Base-by-base conservation (phyloP, 2,888 invertebrate genomes). In the Microctonus aethiopoides region DNA sequence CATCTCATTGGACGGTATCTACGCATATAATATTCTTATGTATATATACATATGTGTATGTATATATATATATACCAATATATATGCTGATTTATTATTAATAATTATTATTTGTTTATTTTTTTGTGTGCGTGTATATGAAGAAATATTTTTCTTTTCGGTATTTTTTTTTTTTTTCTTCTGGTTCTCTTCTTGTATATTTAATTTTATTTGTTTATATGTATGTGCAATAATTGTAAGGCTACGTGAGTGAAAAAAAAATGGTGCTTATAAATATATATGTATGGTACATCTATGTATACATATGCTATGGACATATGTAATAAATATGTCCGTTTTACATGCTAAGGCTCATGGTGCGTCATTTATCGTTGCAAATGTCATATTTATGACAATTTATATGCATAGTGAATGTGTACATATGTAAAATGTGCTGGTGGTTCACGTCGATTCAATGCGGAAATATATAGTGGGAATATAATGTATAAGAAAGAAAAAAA, bases 321-420 rank as follows among this genome's bases (percentile, higher is more conserved):
- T 56, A 68, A 61, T 62, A 51, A 57, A 56, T 61, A 70, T 67
- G 72, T 71, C 66, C 72, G 76, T 74, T 69, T 76, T 74, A 72
- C 72, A 70, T 74, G 70, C 76, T 72, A 74, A 76, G 74, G 76
- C 74, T 63, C 66, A 57, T 70, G 73, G 74, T 73, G 74, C 74
- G 62, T 70, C 66, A 57, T 64, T 69, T 52, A 51, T 68, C 57
- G 52, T 66, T 22, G 32, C 29, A 46, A 61, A 36, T 57, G 26
- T 46, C 36, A 57, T 57, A 51, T 51, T 5, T 36, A 64, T 63
- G 39, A 61, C 51, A 34, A 56, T 62, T 34, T 39, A 32, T 60
- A 60, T 64, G 64, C 39, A n/a, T 41, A 3, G n/a, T 41, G 56
- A 16, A 6, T 34, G 62, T 66, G n/a, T 59, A 36, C 46, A 34